Evolutionary conservation across 2,888 invertebrate species (phyloP), one percentile per base, ranked within the genome.

Genomic region (Melangyna quadrimaculata): DNA sequence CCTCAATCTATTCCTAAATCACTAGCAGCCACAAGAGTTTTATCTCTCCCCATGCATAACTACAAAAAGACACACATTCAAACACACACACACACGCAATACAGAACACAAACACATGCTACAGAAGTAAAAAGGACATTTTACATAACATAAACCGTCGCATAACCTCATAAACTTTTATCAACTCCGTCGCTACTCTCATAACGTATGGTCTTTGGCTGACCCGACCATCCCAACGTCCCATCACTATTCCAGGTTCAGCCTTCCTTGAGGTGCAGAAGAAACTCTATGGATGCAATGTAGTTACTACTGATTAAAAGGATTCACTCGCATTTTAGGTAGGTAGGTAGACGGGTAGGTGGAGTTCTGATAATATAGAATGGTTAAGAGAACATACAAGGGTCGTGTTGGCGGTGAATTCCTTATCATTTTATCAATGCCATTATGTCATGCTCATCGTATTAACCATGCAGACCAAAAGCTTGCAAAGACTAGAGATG

Each of bases 401-500:
- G 82, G 63, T 55, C 43, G 17, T 65, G 84, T 84, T 61, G 67
- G 71, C 40, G 84, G 79, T 80, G 72, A 79, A 79, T 84, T 72
- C 79, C 84, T 79, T 84, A 84, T 84, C 79, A 84, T 84, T 79
- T 84, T 84, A 80, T 79, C 84, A 84, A 84, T 79, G 84, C 75
- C 80, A 80, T 84, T 80, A 84, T 80, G 75, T 79, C 75, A 78
- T 71, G 79, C 83, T 75, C 70, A 67, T 53, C 83, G 51, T 70
- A 78, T 78, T 43, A 78, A 82, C 65, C 17, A 55, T 55, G 59
- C 72, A 69, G 78, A 78, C 59, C 53, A 67, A 35, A 67, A 48
- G 32, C 67, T 65, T 29, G 9, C 35, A 51, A 51, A 24, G 43
- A 24, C 65, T 63, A 55, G 22, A 51, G 24, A 37, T 57, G 57